Conservation (phyloP, 1,140 invertebrate genomes). For the Schlechtendalia chinensis region DNA sequence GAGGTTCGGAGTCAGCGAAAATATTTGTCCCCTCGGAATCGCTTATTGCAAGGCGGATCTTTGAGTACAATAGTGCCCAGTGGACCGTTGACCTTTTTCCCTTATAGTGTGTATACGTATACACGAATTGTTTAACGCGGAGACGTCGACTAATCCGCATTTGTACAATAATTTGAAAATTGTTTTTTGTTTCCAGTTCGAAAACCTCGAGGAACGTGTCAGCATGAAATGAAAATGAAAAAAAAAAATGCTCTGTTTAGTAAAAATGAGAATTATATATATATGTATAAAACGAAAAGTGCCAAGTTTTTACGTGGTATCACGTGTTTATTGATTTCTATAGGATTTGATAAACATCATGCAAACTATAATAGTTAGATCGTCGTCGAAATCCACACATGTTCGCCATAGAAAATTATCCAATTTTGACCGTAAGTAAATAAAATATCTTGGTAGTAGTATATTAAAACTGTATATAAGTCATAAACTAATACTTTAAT, state of each 20-base stretch:
- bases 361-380: not conserved
- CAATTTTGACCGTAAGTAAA: not conserved
- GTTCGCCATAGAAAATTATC: not conserved
- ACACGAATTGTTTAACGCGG: slow-evolving; percentile 33
- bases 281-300: not conserved
- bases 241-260: slow-evolving; percentile 18
- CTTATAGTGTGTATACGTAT: not conserved
- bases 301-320: too few species aligned
- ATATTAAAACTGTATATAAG: too few species aligned
- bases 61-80: slow-evolving; percentile 22
- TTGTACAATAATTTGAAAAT: slow-evolving; percentile 40
- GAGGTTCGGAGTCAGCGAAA: slow-evolving; percentile 39
- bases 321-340: not conserved
- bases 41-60: not conserved
- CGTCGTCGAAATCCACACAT: not conserved
- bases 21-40: slow-evolving; percentile 28
- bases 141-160: slow-evolving; percentile 31
- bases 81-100: slow-evolving; percentile 33
- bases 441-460: too few species aligned
- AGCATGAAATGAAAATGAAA: slow-evolving; percentile 32
- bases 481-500: slow-evolving; percentile 5
- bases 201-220: not conserved
- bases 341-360: not conserved
- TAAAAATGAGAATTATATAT: not conserved
- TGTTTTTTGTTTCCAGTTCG: slow-evolving; percentile 23